Evolutionary conservation across 2,888 invertebrate species (phyloP), one percentile per base, ranked within the genome.

Genomic region (Corythucha ciliata): DNA sequence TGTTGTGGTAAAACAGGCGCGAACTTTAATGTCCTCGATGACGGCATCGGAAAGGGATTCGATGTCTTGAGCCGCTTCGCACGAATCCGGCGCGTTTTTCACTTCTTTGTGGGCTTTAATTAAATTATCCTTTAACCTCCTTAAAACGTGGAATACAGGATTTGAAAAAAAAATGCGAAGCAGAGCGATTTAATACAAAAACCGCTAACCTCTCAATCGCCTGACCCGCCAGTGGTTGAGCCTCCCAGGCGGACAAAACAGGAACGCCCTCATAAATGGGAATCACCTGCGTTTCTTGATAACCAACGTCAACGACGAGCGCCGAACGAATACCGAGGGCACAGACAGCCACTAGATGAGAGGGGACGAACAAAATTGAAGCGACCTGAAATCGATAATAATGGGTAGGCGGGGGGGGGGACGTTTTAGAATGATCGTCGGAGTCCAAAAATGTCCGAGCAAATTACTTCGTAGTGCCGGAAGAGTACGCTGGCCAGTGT

Each of bases 401-500:
- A 47, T 36, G 16, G 36, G 8, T 29, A 8, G n/a, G 8, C n/a
- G 29, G n/a, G 29, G 8, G n/a, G 8, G 8, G 10, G 29, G 10
- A 29, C 22, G 22, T 24, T 4, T 20, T 3, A 3, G 27, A 21
- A 27, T 20, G 5, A 36, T 8, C 22, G 3, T 20, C 25, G 22
- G 12, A 18, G n/a, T n/a, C 8, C 10, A 29, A 29, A 8, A n/a
- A 29, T 29, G 10, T 12, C 29, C 29, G 29, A 29, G n/a, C n/a
- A 12, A 48, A 44, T 71, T 66, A 89, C 88, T 77, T 94, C 93
- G 71, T 86, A 96, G 67, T 94, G 93, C 50, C 78, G 75, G 66
- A 90, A 94, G n/a, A 96, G 71, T 18, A 90, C 92, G 67, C 84
- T 85, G 0, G 93, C 93, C 8, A 97, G 71, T 0, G 85, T 85